Conservation (phyloP, 1,140 invertebrate species). For the Drosophila truncata region DNA sequence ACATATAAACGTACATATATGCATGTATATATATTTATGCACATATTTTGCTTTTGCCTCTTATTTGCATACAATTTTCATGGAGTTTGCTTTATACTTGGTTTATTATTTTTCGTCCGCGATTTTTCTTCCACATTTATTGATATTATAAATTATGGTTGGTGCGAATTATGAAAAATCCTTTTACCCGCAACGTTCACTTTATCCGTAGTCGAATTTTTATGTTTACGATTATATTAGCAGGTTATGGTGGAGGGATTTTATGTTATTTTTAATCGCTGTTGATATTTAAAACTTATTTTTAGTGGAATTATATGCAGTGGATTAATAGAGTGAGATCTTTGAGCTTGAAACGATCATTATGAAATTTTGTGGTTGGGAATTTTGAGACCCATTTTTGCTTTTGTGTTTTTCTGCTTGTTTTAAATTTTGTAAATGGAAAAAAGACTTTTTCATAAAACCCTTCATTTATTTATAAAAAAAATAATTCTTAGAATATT, state of each 20-base stretch:
- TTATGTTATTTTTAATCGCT: slow-evolving; percentile 20
- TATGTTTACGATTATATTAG: slow-evolving; percentile 13
- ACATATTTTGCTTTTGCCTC: slow-evolving; percentile 20
- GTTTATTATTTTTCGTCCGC: slow-evolving; percentile 45
- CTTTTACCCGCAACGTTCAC: slow-evolving; percentile 4
- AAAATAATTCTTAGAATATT: not conserved
- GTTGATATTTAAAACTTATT: not conserved
- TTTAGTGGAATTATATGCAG: not conserved
- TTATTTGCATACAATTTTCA: slow-evolving; percentile 36
- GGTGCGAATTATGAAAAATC: slow-evolving; percentile 58
- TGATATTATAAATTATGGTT: slow-evolving; percentile 76
- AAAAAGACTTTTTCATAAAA: too few species aligned
- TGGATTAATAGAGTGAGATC: not conserved
- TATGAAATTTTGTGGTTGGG: not conserved
- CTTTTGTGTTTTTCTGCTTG: too few species aligned
- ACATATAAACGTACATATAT: slow-evolving; percentile 14
- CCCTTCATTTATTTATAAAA: not conserved
- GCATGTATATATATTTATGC: not conserved
- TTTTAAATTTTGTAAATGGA: too few species aligned
- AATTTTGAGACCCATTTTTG: not conserved
- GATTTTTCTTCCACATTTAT: slow-evolving; percentile 55
- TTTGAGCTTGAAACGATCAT: not conserved
- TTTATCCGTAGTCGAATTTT: slow-evolving; percentile 10
- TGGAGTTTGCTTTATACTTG: slow-evolving; percentile 47
- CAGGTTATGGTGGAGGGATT: not conserved